phyloP scores from a whole-genome alignment of 2,113 vertebrate genomes.

The Ovis canadensis region DNA sequence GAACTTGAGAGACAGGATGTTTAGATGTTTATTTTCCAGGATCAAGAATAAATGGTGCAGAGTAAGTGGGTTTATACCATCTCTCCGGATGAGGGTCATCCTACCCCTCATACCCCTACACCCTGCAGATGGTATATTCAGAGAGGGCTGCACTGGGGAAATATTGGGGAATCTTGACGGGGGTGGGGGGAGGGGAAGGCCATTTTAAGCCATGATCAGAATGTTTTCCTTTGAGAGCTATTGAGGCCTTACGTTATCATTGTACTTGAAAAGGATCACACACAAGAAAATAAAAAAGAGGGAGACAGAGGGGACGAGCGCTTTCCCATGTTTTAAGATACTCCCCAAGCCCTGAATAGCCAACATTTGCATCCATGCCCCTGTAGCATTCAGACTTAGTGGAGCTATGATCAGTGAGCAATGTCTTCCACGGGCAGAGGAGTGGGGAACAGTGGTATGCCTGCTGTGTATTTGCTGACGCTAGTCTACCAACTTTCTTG shows the following conservation, averaged over 20 bases:
- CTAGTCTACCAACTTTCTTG: not conserved
- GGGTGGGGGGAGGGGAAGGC: fast-evolving
- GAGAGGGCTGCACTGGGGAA: not conserved
- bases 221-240: not conserved
- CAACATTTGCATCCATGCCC: not conserved
- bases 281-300: not conserved
- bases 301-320: not conserved
- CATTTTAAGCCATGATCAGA: not conserved
- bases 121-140: not conserved
- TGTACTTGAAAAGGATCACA: not conserved
- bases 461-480: not conserved
- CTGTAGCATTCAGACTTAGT: not conserved
- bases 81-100: not conserved
- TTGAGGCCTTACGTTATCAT: not conserved
- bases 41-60: not conserved
- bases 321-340: not conserved
- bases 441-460: fast-evolving
- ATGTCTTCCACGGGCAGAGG: not conserved
- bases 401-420: not conserved
- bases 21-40: not conserved
- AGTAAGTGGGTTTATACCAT: not conserved
- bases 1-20: fast-evolving
- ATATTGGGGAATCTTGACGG: not conserved
- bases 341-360: not conserved
- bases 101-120: too few relatives aligned